A percentile compares a stretch with the other conserved stretches of the same genome.
phyloP scores from a whole-genome alignment of 2,888 invertebrate genomes.

The Yponomeuta evonymella region DNA sequence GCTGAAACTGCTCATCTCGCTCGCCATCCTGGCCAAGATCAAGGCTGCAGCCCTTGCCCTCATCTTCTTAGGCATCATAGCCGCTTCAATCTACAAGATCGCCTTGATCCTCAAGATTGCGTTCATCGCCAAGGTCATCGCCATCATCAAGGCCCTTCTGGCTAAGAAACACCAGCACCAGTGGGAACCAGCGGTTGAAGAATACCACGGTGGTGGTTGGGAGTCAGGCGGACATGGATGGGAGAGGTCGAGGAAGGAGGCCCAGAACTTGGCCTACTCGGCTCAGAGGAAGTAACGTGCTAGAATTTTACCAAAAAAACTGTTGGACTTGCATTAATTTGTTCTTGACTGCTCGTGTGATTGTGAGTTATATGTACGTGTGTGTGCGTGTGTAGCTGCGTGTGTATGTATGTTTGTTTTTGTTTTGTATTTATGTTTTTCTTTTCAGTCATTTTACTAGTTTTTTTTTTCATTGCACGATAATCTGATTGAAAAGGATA shows the following conservation, averaged over 20 bases:
- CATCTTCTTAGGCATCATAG: conserved; percentile 79
- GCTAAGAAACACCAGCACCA: conserved; percentile 57
- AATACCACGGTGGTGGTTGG: conserved; percentile 41
- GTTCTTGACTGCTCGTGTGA: conserved; percentile 19
- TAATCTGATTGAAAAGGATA: conserved; percentile 61
- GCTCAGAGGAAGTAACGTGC: conserved; percentile 46
- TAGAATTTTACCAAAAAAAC: conserved; percentile 19
- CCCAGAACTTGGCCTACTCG: conserved; percentile 56
- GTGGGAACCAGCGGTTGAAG: conserved; percentile 24
- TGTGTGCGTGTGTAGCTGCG: conserved; percentile 31
- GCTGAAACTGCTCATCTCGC: conserved; percentile 62
- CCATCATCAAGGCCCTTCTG: conserved; percentile 55
- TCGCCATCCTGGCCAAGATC: conserved; percentile 78
- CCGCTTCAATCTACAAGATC: conserved; percentile 82
- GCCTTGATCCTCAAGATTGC: conserved; percentile 86
- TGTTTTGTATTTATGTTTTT: conserved; percentile 32
- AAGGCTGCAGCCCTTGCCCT: conserved; percentile 82
- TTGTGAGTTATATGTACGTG: conserved; percentile 37
- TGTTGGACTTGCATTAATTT: no score
- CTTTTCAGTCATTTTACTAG: conserved; percentile 54
- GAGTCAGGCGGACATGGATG: conserved; percentile 49
- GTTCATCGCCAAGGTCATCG: conserved; percentile 66
- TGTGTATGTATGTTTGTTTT: conserved; percentile 32
- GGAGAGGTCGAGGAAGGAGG: conserved; percentile 61
- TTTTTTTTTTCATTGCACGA: conserved; percentile 9